These are phyloP conservation scores for Chrysolina haemoptera DNA, from an alignment of 2,888 invertebrate species.

Conservation along the genomic window DNA sequence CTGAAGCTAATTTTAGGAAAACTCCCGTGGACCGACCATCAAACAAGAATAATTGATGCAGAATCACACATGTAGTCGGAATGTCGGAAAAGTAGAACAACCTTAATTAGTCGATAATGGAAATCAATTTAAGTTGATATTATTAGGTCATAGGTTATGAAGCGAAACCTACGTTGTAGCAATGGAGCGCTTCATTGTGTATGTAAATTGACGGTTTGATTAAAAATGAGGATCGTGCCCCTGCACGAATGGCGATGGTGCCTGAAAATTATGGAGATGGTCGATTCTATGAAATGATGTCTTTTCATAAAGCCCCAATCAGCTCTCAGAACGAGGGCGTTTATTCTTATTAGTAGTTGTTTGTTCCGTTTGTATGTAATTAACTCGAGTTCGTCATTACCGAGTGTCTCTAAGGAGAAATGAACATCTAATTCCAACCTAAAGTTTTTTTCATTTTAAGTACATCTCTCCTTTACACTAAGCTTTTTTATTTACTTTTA, in stretches of 20 bases:
- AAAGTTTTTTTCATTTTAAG: neutral
- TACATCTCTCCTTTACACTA: neutral
- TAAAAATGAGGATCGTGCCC: slow-evolving; percentile 22
- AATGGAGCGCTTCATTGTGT: slow-evolving; percentile 30
- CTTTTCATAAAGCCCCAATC: slow-evolving; percentile 11
- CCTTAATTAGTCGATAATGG: slow-evolving; percentile 46
- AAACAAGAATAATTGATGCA: neutral
- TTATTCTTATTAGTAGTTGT: slow-evolving; percentile 16
- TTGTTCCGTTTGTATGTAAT: neutral
- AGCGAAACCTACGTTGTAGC: slow-evolving; percentile 42
- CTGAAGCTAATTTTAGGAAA: too few species aligned
- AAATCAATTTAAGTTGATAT: slow-evolving; percentile 52
- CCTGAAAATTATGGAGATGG: slow-evolving; percentile 31
- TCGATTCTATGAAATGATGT: slow-evolving; percentile 7
- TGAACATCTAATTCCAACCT: neutral
- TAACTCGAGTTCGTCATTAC: neutral
- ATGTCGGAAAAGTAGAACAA: slow-evolving; percentile 36
- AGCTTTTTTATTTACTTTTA: neutral
- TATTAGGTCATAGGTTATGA: slow-evolving; percentile 53
- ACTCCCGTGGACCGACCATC: neutral
- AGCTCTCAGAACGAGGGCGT: slow-evolving; percentile 12
- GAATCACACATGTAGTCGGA: slow-evolving; percentile 13
- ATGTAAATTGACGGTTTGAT: slow-evolving; percentile 21
- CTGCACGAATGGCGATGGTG: slow-evolving; percentile 25
- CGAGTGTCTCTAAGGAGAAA: neutral